Evolutionary conservation across 2,888 invertebrate species (phyloP).

Genomic region (Drosophila pseudotalamancana): DNA sequence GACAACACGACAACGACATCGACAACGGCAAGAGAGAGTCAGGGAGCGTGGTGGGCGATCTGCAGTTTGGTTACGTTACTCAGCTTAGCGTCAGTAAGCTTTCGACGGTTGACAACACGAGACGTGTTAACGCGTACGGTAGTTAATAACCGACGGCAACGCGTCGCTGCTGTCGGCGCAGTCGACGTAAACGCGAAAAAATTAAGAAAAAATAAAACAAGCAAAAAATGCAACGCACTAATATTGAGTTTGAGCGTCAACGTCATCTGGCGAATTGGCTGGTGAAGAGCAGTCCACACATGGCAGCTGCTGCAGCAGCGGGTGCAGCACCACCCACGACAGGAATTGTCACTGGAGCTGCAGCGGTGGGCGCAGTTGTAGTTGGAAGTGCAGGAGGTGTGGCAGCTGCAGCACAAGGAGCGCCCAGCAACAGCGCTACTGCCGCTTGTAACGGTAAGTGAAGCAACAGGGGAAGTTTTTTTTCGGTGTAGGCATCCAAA

Average conservation of each 20-base stretch:
- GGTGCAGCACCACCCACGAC: slow-evolving; percentile 54
- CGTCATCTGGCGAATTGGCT: slow-evolving; percentile 85
- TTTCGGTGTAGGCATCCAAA: slow-evolving; percentile 13
- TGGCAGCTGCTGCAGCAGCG: slow-evolving; percentile 81
- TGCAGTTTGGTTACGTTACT: slow-evolving; percentile 58
- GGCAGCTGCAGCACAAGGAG: slow-evolving; percentile 47
- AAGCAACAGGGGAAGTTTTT: slow-evolving; percentile 18
- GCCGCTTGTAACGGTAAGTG: slow-evolving; percentile 77
- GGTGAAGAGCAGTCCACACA: slow-evolving; percentile 84
- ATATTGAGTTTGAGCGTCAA: slow-evolving; percentile 84
- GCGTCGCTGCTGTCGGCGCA: slow-evolving; percentile 63
- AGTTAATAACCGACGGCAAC: slow-evolving; percentile 67
- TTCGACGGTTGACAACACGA: slow-evolving; percentile 69
- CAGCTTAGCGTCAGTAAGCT: slow-evolving; percentile 54
- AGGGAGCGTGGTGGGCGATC: slow-evolving; percentile 58
- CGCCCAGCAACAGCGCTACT: slow-evolving; percentile 65
- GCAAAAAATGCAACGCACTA: slow-evolving; percentile 84
- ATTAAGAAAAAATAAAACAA: slow-evolving; percentile 27
- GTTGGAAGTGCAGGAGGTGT: slow-evolving; percentile 42
- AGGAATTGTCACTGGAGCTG: slow-evolving; percentile 36
- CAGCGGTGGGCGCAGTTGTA: slow-evolving; percentile 32
- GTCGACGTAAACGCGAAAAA: slow-evolving; percentile 43
- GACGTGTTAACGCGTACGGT: slow-evolving; percentile 58
- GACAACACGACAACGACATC: slow-evolving; percentile 33
- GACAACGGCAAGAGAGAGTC: slow-evolving; percentile 27